Percentiles rank a stretch among this genome's conserved stretches.
Evolutionary conservation across 2,888 invertebrate species (phyloP).

Genomic region (Ophonus ardosiacus): DNA sequence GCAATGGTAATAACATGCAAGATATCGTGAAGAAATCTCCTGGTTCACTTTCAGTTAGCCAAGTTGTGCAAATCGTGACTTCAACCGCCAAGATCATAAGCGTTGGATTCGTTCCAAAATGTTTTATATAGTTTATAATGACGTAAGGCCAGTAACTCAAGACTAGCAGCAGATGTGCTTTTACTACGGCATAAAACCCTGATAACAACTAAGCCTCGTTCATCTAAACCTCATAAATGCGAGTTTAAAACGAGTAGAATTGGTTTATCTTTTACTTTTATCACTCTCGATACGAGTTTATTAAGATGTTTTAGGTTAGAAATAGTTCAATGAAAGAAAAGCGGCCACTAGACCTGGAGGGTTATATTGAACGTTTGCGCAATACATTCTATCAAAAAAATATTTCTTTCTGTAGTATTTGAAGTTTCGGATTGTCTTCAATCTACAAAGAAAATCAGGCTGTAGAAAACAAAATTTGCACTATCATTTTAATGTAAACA

Average conservation of each 20-base stretch:
- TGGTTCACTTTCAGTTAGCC: neutral
- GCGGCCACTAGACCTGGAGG: too few relatives aligned
- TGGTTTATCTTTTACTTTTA: conserved; percentile 29
- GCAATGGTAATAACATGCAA: neutral
- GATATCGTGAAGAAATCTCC: neutral
- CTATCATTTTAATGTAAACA: too few relatives aligned
- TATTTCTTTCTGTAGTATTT: too few relatives aligned
- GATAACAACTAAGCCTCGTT: conserved; percentile 23
- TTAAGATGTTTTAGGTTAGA: neutral
- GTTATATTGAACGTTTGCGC: too few relatives aligned
- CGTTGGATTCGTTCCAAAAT: conserved; percentile 53
- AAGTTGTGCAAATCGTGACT: conserved; percentile 35
- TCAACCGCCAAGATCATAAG: conserved; percentile 56
- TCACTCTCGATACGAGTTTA: conserved; percentile 1
- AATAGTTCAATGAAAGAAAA: neutral
- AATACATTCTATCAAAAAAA: too few relatives aligned
- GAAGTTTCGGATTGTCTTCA: too few relatives aligned
- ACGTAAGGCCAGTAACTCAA: conserved; percentile 57
- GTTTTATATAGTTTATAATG: conserved; percentile 61
- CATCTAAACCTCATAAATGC: conserved; percentile 8
- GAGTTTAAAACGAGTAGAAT: conserved; percentile 1
- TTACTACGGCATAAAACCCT: conserved; percentile 38
- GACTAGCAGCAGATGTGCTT: conserved; percentile 52
- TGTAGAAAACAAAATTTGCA: too few relatives aligned
- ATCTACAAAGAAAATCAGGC: too few relatives aligned